Evolutionary conservation across 2,113 vertebrate species (phyloP), one percentile per base, ranked within the genome.

Genomic region (Campylomormyrus tamandua): DNA sequence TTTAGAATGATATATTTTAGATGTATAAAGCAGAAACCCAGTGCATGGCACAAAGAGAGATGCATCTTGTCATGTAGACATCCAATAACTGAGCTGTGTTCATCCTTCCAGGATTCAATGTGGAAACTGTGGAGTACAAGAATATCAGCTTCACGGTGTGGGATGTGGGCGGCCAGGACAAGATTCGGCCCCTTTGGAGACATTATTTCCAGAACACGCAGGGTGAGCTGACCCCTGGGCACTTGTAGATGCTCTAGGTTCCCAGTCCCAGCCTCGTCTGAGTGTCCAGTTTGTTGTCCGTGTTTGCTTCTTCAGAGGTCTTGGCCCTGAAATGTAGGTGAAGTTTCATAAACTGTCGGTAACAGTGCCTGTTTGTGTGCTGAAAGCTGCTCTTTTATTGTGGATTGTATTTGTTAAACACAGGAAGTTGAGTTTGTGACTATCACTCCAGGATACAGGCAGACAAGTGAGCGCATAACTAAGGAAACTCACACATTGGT

Each of bases 141-240:
- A 99, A 99, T 94, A 99, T 99, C 94, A 98, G 98, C 95, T 99
- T 99, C 94, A 99, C 98, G 0, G 98, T 99, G 90, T 99, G 98
- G 98, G 98, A 99, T 0, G 98, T 99, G 58, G 98, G 98, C 90
- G 98, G 98, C 94, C 98, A 99, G 95, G 98, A 99, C 95, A 99
- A 99, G 95, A 99, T 99, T 94, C 97, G 98, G 77, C 97, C 98
- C 91, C 96, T 99, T 90, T 99, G 98, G 98, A 96, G 98, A 93
- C 98, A 99, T 93, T 99, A 99, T 93, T 99, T 99, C 93, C 98
- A 99, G 94, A 99, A 99, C 94, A 98, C 98, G 88, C 98, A 99
- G 95, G 98, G 98, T 98, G 90, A 94, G 93, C 52, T 48, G 45
- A 62, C 7, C 24, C 42, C 10, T 35, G 35, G 74, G 62, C 86